These are phyloP conservation scores for Morone saxatilis DNA, from an alignment of 2,113 vertebrate genomes.

Conservation along the genomic window DNA sequence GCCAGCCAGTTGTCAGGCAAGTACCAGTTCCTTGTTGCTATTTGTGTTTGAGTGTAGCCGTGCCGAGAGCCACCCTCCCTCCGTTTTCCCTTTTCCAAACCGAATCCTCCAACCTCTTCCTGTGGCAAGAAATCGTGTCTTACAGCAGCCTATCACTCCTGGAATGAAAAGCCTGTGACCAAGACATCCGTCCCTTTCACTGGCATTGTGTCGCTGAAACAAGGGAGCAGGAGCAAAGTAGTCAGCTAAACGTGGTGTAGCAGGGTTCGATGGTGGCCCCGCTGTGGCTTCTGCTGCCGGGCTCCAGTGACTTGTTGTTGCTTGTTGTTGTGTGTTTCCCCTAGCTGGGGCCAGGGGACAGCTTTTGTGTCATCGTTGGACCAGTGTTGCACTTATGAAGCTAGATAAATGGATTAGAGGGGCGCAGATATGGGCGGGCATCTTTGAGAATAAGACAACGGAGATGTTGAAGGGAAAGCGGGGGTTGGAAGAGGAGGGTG, in stretches of 20 bases:
- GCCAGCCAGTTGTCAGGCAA: slow-evolving; percentile 72
- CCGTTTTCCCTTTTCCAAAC: slow-evolving; percentile 44
- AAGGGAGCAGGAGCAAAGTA: slow-evolving; percentile 69
- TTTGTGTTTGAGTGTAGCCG: slow-evolving; percentile 75
- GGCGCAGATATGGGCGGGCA: slow-evolving; percentile 86
- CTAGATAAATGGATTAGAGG: slow-evolving; percentile 90
- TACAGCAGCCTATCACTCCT: slow-evolving; percentile 66
- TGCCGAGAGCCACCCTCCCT: slow-evolving; percentile 59
- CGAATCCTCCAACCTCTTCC: slow-evolving; percentile 70
- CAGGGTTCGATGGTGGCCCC: slow-evolving; percentile 69
- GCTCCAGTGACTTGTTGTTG: slow-evolving; percentile 74
- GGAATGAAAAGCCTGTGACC: slow-evolving; percentile 73
- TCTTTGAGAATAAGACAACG: slow-evolving; percentile 87
- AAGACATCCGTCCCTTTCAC: slow-evolving; percentile 64
- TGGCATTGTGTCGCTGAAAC: slow-evolving; percentile 70
- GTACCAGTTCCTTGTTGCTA: slow-evolving; percentile 76
- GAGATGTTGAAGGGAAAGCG: slow-evolving; percentile 74
- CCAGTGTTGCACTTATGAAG: slow-evolving; percentile 82
- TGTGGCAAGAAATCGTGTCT: slow-evolving; percentile 67
- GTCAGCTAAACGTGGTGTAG: slow-evolving; percentile 76
- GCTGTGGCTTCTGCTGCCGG: slow-evolving; percentile 84
- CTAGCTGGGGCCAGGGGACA: slow-evolving; percentile 55
- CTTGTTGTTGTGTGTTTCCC: slow-evolving; percentile 63
- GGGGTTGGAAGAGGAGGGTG: slow-evolving; percentile 57
- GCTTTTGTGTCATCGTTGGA: slow-evolving; percentile 86